phyloP scores from a whole-genome alignment of 2,888 invertebrate species.

The Tenthredo mesomela region DNA sequence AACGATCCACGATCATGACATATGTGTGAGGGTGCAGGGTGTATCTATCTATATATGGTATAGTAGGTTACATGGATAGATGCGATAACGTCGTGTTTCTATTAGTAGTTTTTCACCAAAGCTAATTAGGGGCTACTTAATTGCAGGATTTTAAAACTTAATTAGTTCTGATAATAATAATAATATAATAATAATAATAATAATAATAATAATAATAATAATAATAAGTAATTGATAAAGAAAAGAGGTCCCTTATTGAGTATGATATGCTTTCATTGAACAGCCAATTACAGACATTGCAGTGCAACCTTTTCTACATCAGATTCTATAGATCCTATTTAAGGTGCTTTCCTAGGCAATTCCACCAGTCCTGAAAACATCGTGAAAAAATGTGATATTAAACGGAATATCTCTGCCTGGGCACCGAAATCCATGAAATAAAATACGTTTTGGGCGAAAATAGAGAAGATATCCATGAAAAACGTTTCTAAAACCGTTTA shows the following conservation, averaged over 20 bases:
- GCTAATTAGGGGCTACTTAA: not conserved
- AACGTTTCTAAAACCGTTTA: too few species aligned
- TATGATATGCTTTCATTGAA: not conserved
- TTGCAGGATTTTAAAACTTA: not conserved
- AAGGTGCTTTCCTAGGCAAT: too few species aligned
- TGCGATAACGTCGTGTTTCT: not conserved
- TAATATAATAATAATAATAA: too few species aligned
- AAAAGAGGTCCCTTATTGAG: not conserved
- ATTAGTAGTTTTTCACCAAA: not conserved
- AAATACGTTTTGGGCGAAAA: too few species aligned
- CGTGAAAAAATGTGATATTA: too few species aligned
- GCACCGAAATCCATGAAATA: too few species aligned
- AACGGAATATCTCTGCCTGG: too few species aligned
- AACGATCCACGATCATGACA: not conserved
- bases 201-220: not conserved
- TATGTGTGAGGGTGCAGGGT: not conserved
- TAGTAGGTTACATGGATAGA: not conserved
- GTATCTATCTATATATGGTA: not conserved
- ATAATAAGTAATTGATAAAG: not conserved
- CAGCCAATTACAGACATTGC: not conserved
- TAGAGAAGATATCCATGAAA: too few species aligned
- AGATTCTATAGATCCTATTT: not conserved
- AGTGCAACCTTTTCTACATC: not conserved
- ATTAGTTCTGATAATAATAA: not conserved
- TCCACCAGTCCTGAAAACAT: too few species aligned